Percentiles rank a stretch among this genome's conserved stretches.
Evolutionary conservation across 2,113 vertebrate species (phyloP).

Genomic region (Pomatostomus ruficeps): DNA sequence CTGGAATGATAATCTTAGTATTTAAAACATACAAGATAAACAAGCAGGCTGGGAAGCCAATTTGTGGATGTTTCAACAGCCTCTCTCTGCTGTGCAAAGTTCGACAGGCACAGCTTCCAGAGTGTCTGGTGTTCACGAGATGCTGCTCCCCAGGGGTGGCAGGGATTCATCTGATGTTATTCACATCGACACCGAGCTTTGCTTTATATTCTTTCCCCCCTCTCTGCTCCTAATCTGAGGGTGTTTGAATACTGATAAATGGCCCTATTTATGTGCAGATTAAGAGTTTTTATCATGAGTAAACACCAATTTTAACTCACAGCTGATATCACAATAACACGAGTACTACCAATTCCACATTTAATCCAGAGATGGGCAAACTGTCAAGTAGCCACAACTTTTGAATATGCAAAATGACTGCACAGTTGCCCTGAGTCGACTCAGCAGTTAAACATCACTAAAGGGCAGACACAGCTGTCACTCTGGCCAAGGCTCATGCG

Average conservation of each 20-base stretch:
- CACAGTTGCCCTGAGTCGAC: neutral
- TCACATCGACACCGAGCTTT: neutral
- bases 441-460: neutral
- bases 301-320: neutral
- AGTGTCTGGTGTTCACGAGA: neutral
- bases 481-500: neutral
- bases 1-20: neutral
- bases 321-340: neutral
- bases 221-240: neutral
- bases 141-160: accelerated
- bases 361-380: neutral
- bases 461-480: neutral
- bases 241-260: neutral
- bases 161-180: neutral
- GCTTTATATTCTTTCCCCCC: neutral
- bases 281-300: neutral
- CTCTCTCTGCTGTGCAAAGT: neutral
- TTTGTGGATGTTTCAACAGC: neutral
- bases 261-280: neutral
- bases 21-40: neutral
- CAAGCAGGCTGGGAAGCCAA: neutral
- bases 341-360: neutral
- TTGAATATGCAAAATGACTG: neutral
- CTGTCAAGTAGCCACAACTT: neutral
- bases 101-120: neutral